These are phyloP conservation scores for Glyptemys insculpta DNA, from an alignment of 2,797 vertebrate species.

Conservation along the genomic window DNA sequence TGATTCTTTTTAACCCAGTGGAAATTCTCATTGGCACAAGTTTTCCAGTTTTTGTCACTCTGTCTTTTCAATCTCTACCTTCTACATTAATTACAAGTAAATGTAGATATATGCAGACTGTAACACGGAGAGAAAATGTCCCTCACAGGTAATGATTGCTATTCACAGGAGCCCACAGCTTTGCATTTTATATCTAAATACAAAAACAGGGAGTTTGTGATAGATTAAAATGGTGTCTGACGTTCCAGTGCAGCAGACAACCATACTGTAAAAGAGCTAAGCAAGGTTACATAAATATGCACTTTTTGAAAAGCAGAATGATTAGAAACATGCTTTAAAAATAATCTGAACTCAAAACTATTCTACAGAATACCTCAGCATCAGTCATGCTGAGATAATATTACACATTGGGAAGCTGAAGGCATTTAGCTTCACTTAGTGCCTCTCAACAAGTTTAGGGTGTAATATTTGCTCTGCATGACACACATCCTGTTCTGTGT, in stretches of 20 bases:
- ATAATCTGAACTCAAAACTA: constrained; percentile 47
- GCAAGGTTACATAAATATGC: constrained; percentile 22
- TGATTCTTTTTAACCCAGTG: background rate
- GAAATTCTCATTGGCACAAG: background rate
- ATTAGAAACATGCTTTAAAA: constrained; percentile 67
- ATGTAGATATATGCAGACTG: background rate
- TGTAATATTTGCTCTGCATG: constrained; percentile 66
- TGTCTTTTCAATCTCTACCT: background rate
- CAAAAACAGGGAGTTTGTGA: background rate
- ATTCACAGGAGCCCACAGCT: background rate
- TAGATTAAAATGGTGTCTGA: background rate
- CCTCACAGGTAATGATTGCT: background rate
- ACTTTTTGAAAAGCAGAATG: constrained; percentile 31
- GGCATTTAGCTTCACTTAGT: constrained; percentile 57
- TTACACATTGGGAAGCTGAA: background rate
- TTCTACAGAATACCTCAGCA: constrained; percentile 55
- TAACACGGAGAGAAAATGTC: background rate
- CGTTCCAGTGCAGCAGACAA: background rate
- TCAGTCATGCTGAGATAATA: constrained; percentile 74
- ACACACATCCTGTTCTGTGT: constrained; percentile 56
- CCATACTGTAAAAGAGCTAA: background rate
- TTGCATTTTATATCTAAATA: background rate
- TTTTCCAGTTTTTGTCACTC: background rate
- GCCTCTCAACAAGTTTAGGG: constrained; percentile 45
- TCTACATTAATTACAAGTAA: background rate